Conservation (phyloP, 2,888 invertebrate species). For the Lasioglossum morio region DNA sequence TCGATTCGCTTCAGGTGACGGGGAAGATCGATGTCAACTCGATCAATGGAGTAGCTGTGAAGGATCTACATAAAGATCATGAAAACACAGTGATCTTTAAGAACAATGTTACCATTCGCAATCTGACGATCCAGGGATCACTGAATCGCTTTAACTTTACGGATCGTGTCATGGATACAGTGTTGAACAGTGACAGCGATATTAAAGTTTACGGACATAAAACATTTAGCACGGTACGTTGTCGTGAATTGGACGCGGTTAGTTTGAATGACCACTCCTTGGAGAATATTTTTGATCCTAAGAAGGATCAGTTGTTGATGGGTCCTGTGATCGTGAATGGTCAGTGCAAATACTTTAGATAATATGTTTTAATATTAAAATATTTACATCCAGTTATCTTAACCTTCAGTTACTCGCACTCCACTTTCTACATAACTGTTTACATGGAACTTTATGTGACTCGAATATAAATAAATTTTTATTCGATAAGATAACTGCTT, state of each 20-base stretch:
- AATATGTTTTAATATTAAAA: too few species aligned
- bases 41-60: conserved; percentile 68
- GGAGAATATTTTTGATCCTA: conserved; percentile 68
- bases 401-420: too few species aligned
- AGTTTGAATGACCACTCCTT: conserved; percentile 69
- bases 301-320: conserved; percentile 68
- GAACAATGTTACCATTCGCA: conserved; percentile 61
- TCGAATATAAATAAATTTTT: too few species aligned
- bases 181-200: conserved; percentile 70
- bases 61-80: conserved; percentile 53
- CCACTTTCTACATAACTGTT: too few species aligned
- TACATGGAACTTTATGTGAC: too few species aligned
- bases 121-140: conserved; percentile 67
- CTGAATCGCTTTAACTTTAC: conserved; percentile 73
- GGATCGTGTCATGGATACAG: conserved; percentile 65
- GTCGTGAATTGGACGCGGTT: conserved; percentile 56
- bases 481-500: too few species aligned
- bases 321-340: conserved; percentile 75
- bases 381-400: too few species aligned
- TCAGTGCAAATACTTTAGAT: conserved; percentile 22
- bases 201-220: conserved; percentile 70
- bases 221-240: conserved; percentile 62
- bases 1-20: conserved; percentile 68
- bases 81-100: conserved; percentile 63
- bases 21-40: conserved; percentile 79